Evolutionary conservation across 2,888 invertebrate genomes (phyloP), one percentile per base, ranked within the genome.

Genomic region (Cybosia mesomella): DNA sequence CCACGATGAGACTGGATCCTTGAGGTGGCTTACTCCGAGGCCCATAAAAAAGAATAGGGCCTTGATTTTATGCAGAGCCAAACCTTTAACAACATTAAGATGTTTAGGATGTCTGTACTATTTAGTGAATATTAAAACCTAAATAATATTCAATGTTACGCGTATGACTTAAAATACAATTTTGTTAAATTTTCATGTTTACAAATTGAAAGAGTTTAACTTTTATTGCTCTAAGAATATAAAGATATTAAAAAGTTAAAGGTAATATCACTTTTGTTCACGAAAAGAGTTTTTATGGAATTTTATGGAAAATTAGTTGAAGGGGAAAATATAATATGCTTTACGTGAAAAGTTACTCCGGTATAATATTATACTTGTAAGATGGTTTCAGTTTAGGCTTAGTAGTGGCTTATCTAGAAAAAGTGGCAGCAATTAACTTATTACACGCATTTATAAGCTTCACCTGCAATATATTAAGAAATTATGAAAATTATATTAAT

Each of bases 141-240:
- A 28, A 28, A 28, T 28, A 5, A 28, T 28, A 28, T 28, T 28
- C 5, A 18, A 43, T 5, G 18, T 5, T 60, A 22, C 13, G 28
- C 21, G 21, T 13, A 15, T 15, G 74, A 79, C 81, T 83, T 83
- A 81, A 84, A 85, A 82, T 75, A 74, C 64, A 68, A 77, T 54
- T 70, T 70, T 73, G 67, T 70, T 65, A 75, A 76, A 80, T 83
- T 86, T 82, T 84, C 77, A 68, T 82, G 83, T 84, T 85, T 81
- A 84, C 86, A 88, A 89, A 87, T 87, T 85, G 87, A 86, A 87
- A 81, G 81, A 77, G 83, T 86, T 89, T 86, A 85, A 61, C 59
- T 68, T 69, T 69, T 69, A 65, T 69, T 61, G 55, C 36, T 22
- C 13, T 28, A 53, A 49, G 34, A 28, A 66, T 36, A 54, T 36